phyloP scores from a whole-genome alignment of 2,113 vertebrate genomes.

The Octodon degus region DNA sequence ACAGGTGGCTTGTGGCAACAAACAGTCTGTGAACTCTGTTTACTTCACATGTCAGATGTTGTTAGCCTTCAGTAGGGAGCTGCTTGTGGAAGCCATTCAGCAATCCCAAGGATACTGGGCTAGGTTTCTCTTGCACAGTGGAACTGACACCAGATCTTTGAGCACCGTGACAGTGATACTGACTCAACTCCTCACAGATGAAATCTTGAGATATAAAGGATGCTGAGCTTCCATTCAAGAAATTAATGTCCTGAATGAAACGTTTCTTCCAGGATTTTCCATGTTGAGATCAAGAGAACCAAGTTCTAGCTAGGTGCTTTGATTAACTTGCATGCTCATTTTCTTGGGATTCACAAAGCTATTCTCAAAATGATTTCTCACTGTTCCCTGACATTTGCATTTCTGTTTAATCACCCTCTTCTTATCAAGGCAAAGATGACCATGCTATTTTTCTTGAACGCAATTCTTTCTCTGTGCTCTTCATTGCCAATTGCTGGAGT shows the following conservation, averaged over 20 bases:
- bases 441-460: not conserved
- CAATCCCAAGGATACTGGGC: accelerated
- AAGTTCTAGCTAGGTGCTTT: not conserved
- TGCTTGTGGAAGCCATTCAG: not conserved
- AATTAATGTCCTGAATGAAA: not conserved
- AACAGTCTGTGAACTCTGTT: constrained; percentile 43
- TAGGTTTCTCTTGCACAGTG: constrained; percentile 21
- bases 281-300: not conserved
- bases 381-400: accelerated
- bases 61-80: constrained; percentile 28
- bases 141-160: constrained; percentile 4
- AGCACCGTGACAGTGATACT: not conserved
- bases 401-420: not conserved
- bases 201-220: constrained; percentile 18
- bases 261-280: not conserved
- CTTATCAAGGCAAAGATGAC: not conserved
- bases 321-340: not conserved
- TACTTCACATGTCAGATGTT: constrained; percentile 57
- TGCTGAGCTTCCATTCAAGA: not conserved
- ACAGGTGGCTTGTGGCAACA: constrained; percentile 2
- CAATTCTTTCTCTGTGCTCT: not conserved
- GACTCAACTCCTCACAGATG: not conserved
- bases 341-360: not conserved
- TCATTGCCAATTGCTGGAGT: not conserved
- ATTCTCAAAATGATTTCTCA: not conserved